A percentile compares a stretch with the other conserved stretches of the same genome.
These are phyloP conservation scores for Drosophila suboccidentalis DNA, from an alignment of 2,888 invertebrate genomes.

Conservation along the genomic window DNA sequence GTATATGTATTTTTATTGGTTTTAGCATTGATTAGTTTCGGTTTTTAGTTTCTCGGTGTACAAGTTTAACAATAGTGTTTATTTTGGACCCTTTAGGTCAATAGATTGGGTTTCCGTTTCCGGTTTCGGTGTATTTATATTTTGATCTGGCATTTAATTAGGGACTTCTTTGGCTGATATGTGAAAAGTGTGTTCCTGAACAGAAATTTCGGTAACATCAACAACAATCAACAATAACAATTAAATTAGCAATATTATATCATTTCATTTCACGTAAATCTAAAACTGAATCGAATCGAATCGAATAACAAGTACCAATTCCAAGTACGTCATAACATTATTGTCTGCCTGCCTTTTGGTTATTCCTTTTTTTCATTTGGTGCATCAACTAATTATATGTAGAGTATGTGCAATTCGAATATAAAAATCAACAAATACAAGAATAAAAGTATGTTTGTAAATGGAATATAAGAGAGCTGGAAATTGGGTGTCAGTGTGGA, in stretches of 20 bases:
- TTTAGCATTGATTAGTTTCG: conserved; percentile 36
- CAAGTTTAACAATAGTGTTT: conserved; percentile 65
- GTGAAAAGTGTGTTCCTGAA: conserved; percentile 17
- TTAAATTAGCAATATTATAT: conserved; percentile 43
- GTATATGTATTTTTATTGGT: conserved; percentile 34
- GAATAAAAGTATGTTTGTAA: conserved; percentile 13
- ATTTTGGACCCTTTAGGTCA: conserved; percentile 63
- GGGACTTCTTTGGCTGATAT: conserved; percentile 8
- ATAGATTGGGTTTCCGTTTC: conserved; percentile 22
- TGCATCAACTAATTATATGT: conserved; percentile 9
- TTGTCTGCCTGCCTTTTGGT: conserved; percentile 67
- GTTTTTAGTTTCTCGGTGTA: conserved; percentile 62
- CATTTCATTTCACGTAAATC: conserved; percentile 36
- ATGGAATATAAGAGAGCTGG: conserved; percentile 17
- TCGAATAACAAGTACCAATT: conserved; percentile 66
- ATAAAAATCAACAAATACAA: conserved; percentile 34
- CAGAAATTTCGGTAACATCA: conserved; percentile 31
- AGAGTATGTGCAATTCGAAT: conserved; percentile 40
- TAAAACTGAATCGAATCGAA: conserved; percentile 56
- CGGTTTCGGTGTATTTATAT: conserved; percentile 4
- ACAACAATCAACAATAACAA: conserved; percentile 70
- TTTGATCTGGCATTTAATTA: conserved; percentile 35
- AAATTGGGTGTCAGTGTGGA: conserved; percentile 8
- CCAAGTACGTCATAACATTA: conserved; percentile 64
- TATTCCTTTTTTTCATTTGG: not conserved